Percentiles rank a stretch among this genome's conserved stretches.
Conservation (phyloP, 2,113 vertebrate genomes). For the Eulacestoma nigropectus region DNA sequence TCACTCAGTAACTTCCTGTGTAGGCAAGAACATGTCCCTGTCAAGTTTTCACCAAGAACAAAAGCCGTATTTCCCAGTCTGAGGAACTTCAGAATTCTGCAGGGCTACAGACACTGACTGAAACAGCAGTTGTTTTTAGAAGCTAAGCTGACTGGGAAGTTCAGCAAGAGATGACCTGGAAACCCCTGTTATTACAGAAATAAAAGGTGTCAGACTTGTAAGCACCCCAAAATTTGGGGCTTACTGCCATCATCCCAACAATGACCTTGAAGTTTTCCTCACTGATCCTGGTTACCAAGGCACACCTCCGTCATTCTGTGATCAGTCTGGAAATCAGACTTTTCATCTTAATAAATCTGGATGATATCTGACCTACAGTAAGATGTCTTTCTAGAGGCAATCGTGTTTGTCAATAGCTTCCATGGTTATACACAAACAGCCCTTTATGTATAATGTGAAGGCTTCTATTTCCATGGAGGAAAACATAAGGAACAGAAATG, state of each 20-base stretch:
- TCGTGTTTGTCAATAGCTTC: not conserved
- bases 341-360: not conserved
- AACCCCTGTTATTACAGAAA: not conserved
- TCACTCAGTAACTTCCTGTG: accelerated
- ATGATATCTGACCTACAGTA: not conserved
- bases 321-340: not conserved
- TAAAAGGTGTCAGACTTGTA: not conserved
- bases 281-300: not conserved
- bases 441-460: not conserved
- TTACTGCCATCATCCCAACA: not conserved
- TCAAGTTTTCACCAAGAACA: not conserved
- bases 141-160: not conserved
- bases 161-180: not conserved
- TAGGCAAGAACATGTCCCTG: accelerated
- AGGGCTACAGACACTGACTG: not conserved
- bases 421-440: not conserved
- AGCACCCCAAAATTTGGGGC: not conserved
- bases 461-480: not conserved
- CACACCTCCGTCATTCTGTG: not conserved
- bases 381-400: not conserved
- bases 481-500: not conserved
- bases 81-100: not conserved
- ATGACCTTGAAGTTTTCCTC: not conserved
- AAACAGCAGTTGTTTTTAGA: not conserved
- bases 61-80: not conserved